Conservation (phyloP, 2,113 vertebrate species). For the Cygnus atratus region DNA sequence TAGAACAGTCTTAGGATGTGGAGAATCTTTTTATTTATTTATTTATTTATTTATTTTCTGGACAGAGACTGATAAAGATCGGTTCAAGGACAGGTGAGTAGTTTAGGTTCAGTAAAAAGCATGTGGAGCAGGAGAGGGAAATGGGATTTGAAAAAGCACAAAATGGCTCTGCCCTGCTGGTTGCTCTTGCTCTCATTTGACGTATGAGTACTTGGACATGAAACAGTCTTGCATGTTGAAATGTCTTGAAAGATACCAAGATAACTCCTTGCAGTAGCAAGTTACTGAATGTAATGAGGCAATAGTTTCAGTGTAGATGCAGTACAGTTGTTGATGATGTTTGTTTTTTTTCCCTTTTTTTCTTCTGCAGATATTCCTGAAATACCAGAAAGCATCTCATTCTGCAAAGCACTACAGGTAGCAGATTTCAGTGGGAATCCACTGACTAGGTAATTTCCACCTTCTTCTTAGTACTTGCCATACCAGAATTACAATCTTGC, state of each 20-base stretch:
- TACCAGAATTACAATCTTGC: not conserved
- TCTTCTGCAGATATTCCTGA: slow-evolving; percentile 90
- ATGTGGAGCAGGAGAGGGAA: not conserved
- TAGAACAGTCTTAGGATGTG: not conserved
- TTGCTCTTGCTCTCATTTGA: not conserved
- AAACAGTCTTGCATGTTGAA: not conserved
- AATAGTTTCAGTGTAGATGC: not conserved
- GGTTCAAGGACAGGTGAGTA: not conserved
- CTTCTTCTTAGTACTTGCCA: not conserved
- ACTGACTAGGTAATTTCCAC: slow-evolving; percentile 86
- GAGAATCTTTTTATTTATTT: not conserved
- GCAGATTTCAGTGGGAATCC: slow-evolving; percentile 99
- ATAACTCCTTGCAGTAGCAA: not conserved
- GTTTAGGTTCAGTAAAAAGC: not conserved
- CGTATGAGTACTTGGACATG: not conserved
- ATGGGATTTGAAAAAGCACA: not conserved
- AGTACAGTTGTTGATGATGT: not conserved
- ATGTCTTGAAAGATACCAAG: not conserved
- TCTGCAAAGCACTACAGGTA: slow-evolving; percentile 95
- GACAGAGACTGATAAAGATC: not conserved
- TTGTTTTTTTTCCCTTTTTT: not conserved
- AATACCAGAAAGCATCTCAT: slow-evolving; percentile 97
- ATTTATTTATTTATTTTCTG: not conserved
- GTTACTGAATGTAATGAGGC: not conserved
- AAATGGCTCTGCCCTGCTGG: not conserved